These are phyloP conservation scores for Limnephilus auricula DNA, from an alignment of 2,888 invertebrate genomes.

Conservation along the genomic window DNA sequence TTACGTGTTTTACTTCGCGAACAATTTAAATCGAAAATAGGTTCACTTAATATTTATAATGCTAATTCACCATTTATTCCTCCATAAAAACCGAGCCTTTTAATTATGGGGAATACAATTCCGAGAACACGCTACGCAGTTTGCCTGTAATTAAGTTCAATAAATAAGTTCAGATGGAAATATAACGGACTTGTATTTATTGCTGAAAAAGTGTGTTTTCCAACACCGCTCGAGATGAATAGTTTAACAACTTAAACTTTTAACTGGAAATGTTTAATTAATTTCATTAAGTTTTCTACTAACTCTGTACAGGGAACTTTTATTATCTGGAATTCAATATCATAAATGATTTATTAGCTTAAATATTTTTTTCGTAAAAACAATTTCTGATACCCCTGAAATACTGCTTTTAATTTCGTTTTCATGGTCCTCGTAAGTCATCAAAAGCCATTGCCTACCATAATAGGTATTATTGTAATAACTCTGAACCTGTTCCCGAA, in stretches of 20 bases:
- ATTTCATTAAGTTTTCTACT: background rate
- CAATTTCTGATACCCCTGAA: background rate
- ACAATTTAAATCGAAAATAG: slow-evolving; percentile 23
- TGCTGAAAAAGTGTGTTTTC: background rate
- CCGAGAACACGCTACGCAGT: slow-evolving; percentile 38
- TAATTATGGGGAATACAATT: slow-evolving; percentile 41
- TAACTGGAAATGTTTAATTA: background rate
- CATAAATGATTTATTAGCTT: background rate
- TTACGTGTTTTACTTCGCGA: slow-evolving; percentile 28
- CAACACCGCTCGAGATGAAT: background rate
- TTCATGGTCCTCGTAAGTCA: background rate
- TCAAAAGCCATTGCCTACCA: background rate
- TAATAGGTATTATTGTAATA: background rate
- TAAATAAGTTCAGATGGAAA: slow-evolving; percentile 37
- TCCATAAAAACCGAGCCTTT: slow-evolving; percentile 36
- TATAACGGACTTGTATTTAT: slow-evolving; percentile 14
- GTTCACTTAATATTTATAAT: slow-evolving; percentile 45
- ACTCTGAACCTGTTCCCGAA: background rate
- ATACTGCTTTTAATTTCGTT: background rate
- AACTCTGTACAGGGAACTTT: background rate
- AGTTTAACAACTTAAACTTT: background rate
- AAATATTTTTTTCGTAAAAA: background rate
- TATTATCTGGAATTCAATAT: background rate
- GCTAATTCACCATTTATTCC: slow-evolving; percentile 44
- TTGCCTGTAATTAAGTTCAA: slow-evolving; percentile 44